Percentiles rank a stretch among this genome's conserved stretches.
Conservation (phyloP, 2,797 vertebrate genomes). For the Propithecus deckenii region DNA sequence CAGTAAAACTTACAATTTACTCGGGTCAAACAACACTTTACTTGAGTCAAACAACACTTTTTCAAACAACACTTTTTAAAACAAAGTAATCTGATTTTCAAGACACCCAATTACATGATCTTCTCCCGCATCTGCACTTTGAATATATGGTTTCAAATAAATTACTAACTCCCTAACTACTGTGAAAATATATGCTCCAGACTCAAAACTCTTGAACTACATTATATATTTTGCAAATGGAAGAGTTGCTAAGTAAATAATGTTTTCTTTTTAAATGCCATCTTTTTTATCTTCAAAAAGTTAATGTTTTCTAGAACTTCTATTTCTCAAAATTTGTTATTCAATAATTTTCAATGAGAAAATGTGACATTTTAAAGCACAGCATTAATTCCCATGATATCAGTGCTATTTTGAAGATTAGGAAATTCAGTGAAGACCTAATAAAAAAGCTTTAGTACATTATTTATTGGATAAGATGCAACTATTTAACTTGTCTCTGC, state of each 20-base stretch:
- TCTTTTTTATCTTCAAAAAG: conserved; percentile 46
- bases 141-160: not conserved
- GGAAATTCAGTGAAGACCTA: conserved; percentile 56
- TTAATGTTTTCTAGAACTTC: conserved; percentile 48
- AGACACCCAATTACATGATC: not conserved
- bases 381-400: conserved; percentile 37
- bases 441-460: conserved; percentile 23
- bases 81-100: conserved; percentile 27
- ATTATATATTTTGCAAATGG: conserved; percentile 11
- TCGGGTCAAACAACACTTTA: not conserved
- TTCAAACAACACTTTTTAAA: conserved; percentile 1
- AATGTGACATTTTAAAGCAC: conserved; percentile 56
- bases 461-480: conserved; percentile 58
- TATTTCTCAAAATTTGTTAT: conserved; percentile 49
- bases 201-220: not conserved
- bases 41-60: not conserved
- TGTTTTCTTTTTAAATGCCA: conserved; percentile 44
- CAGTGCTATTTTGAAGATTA: conserved; percentile 59
- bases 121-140: not conserved
- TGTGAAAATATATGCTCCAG: not conserved
- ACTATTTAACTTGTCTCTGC: conserved; percentile 66
- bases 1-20: not conserved
- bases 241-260: conserved; percentile 1
- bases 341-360: conserved; percentile 61
- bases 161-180: not conserved